Percentiles rank a stretch among this genome's conserved stretches.
Evolutionary conservation across 2,797 vertebrate species (phyloP).

Genomic region (Melanotaenia boesemani): DNA sequence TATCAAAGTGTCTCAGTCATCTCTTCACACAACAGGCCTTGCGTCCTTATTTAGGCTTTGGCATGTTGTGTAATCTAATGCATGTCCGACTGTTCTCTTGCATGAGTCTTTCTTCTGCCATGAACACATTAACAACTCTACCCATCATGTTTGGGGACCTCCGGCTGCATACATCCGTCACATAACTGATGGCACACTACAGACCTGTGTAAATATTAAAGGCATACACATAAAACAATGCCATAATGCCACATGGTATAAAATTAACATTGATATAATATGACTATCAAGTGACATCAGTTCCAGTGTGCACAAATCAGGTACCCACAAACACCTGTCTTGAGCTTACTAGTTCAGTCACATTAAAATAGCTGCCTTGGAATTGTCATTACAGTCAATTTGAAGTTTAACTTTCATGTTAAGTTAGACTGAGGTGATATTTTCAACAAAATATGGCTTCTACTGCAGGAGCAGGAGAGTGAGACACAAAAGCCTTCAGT

Average conservation of each 20-base stretch:
- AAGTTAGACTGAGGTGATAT: conserved; percentile 57
- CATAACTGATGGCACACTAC: too few species aligned
- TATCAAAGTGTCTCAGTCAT: conserved; percentile 20
- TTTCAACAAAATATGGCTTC: conserved; percentile 57
- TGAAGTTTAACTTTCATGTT: conserved; percentile 49
- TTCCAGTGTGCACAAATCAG: too few species aligned
- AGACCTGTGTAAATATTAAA: too few species aligned
- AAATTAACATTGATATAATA: too few species aligned
- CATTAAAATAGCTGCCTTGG: conserved; percentile 21
- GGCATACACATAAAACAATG: too few species aligned
- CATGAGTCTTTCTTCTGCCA: too few species aligned
- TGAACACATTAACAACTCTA: neutral
- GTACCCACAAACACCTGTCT: neutral
- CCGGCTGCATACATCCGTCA: too few species aligned
- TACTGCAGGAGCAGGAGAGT: conserved; percentile 51
- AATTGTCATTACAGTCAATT: conserved; percentile 49
- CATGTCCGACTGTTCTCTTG: too few species aligned
- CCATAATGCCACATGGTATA: too few species aligned
- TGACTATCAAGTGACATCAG: too few species aligned
- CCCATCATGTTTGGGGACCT: too few species aligned
- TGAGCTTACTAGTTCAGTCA: conserved; percentile 25
- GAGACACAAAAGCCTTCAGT: conserved; percentile 67
- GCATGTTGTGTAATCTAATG: neutral
- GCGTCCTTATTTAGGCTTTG: conserved; percentile 1
- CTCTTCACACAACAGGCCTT: conserved; percentile 7